phyloP scores from a whole-genome alignment of 2,113 vertebrate species.

The Microcebus lehilahytsara region DNA sequence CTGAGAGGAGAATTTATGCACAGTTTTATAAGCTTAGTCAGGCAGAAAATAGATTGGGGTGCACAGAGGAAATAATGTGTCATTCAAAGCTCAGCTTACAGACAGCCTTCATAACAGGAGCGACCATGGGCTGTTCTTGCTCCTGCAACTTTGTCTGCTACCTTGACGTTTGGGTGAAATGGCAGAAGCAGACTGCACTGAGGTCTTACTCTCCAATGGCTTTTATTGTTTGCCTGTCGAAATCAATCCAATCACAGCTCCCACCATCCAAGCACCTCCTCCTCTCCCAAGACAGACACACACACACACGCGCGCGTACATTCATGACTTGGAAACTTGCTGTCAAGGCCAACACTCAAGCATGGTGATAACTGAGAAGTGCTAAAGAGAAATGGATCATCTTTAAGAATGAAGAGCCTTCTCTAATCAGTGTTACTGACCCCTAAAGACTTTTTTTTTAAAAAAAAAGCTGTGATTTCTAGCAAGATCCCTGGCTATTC shows the following conservation, averaged over 20 bases:
- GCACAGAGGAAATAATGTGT: constrained; percentile 87
- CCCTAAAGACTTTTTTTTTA: background rate
- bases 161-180: constrained; percentile 49
- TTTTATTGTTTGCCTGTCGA: constrained; percentile 32
- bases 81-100: constrained; percentile 84
- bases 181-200: background rate
- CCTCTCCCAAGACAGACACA: too few species aligned
- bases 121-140: constrained; percentile 61
- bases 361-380: background rate
- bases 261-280: background rate
- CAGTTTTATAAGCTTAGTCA: constrained; percentile 89
- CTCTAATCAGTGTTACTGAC: background rate
- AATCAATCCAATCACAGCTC: background rate
- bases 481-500: background rate
- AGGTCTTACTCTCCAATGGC: background rate
- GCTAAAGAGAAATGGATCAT: background rate
- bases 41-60: constrained; percentile 92
- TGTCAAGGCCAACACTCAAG: background rate
- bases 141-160: constrained; percentile 60
- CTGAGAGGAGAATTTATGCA: constrained; percentile 89
- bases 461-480: background rate
- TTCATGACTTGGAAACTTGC: background rate
- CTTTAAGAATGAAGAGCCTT: background rate
- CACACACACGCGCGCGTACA: background rate
- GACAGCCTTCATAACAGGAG: constrained; percentile 70